phyloP scores from a whole-genome alignment of 2,797 vertebrate species.

The Eulemur mongoz region DNA sequence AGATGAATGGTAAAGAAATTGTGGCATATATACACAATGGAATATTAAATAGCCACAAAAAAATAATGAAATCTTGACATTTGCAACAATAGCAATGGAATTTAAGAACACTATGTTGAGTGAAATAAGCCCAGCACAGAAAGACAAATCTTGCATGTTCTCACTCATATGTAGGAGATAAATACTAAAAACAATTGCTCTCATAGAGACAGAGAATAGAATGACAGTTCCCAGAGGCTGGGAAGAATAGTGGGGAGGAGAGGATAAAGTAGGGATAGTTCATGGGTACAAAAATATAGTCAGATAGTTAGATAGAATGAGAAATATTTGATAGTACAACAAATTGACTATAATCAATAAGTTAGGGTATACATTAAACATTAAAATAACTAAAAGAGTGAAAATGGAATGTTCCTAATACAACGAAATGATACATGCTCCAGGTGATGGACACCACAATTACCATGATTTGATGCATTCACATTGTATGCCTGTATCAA shows the following conservation, averaged over 20 bases:
- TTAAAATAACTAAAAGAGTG: neutral
- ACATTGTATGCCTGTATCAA: neutral
- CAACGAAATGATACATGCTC: neutral
- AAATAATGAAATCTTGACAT: neutral
- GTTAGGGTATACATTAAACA: neutral
- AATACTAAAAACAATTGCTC: neutral
- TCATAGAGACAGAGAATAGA: neutral
- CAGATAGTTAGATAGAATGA: neutral
- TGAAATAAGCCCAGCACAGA: neutral
- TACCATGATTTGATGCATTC: neutral
- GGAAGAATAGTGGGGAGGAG: neutral
- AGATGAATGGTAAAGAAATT: neutral
- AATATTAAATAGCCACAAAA: neutral
- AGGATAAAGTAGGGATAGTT: neutral
- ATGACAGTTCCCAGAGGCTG: neutral
- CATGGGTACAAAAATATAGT: neutral
- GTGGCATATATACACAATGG: neutral
- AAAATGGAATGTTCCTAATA: neutral
- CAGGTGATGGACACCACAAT: neutral
- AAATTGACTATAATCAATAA: neutral
- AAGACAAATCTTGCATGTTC: neutral
- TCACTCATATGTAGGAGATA: neutral
- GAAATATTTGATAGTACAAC: neutral
- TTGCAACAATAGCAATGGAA: neutral
- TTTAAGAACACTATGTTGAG: neutral